Evolutionary conservation across 2,888 invertebrate species (phyloP), one percentile per base, ranked within the genome.

Genomic region (Trachelus tabidus): DNA sequence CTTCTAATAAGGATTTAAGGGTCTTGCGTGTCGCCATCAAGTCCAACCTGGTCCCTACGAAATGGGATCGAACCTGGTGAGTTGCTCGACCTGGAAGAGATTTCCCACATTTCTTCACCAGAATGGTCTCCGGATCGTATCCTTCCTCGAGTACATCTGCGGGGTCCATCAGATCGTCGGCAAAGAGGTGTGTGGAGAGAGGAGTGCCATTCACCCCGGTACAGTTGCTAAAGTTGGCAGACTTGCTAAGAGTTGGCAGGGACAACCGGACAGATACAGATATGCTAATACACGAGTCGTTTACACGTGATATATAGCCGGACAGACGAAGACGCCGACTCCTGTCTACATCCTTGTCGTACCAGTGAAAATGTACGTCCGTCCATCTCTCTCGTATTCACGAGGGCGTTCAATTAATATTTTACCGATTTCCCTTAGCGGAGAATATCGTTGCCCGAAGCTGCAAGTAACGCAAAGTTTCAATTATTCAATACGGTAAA

Each of bases 241-340:
- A 40, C 40, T 40, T 40, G 40, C 40, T 40, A 40, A 40, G 79
- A 85, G 83, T 85, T 85, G 85, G 85, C 85, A 86, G 83, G 86
- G 85, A 87, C 87, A 86, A 87, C 81, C 81, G 83, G 86, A 87
- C 87, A 86, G 87, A 88, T 88, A 87, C 87, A 87, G 87, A 89
- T 89, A 89, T 88, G 88, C 87, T 89, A 88, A 89, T 89, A 88
- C 83, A 82, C 83, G 84, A 87, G 88, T 89, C 88, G 88, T 88
- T 89, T 89, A 88, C 86, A 85, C 85, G 88, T 89, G 89, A 89
- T 88, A 87, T 89, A 89, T 88, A 85, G 88, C 86, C 84, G 80
- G 83, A 83, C 87, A 87, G 89, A 89, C 86, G 85, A 86, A 86
- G 85, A 85, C 80, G 83, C 82, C 82, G 80, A 40, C 15, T 40